Evolutionary conservation across 2,113 vertebrate genomes (phyloP).

Genomic region (Amphilophus citrinellus): DNA sequence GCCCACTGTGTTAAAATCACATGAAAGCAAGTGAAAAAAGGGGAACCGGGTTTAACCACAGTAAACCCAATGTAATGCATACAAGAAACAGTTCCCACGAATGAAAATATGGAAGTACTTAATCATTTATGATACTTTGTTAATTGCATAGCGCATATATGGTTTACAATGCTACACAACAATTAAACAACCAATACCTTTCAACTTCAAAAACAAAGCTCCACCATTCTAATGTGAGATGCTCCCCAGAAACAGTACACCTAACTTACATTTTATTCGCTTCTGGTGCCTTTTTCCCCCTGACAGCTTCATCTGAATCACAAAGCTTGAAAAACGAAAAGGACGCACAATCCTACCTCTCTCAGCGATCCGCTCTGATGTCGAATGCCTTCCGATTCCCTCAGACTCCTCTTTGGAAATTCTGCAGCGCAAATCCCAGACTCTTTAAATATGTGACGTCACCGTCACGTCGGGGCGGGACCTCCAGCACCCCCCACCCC

Average conservation of each 20-base stretch:
- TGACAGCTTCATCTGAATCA: background rate
- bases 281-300: rapidly evolving
- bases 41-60: background rate
- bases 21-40: background rate
- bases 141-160: background rate
- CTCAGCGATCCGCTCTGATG: background rate
- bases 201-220: background rate
- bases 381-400: background rate
- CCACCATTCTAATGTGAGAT: background rate
- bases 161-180: background rate
- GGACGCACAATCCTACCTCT: conserved; percentile 35
- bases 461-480: conserved; percentile 38
- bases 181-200: background rate
- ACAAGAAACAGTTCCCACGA: background rate
- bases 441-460: conserved; percentile 60
- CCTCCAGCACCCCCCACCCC: background rate
- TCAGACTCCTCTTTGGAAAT: background rate
- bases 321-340: background rate
- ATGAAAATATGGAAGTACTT: background rate
- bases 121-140: background rate
- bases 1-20: background rate
- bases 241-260: background rate
- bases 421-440: background rate
- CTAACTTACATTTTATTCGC: background rate
- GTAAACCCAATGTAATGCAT: background rate